Percentiles rank a stretch among this genome's conserved stretches.
Evolutionary conservation across 1,140 invertebrate species (phyloP).

Genomic region (Scaptodrosophila lebanonensis): DNA sequence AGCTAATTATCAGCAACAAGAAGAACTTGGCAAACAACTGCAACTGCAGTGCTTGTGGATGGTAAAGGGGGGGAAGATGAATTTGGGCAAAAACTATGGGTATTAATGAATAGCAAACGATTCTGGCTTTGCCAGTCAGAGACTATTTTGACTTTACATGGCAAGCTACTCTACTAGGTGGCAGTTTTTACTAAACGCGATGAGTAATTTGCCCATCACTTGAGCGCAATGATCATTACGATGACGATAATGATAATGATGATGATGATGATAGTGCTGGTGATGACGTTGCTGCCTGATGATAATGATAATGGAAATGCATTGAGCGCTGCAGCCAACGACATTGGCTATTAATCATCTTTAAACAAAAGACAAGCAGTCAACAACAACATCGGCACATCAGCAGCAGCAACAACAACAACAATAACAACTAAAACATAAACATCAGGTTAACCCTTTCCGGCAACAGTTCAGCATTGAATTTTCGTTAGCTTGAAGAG

Average conservation of each 20-base stretch:
- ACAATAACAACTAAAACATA: slow-evolving; percentile 63
- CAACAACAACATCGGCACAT: slow-evolving; percentile 30
- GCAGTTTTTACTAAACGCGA: slow-evolving; percentile 44
- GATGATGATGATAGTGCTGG: slow-evolving; percentile 16
- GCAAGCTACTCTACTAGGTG: slow-evolving; percentile 5
- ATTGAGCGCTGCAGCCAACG: slow-evolving; percentile 60
- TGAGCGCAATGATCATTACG: slow-evolving; percentile 22
- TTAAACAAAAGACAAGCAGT: slow-evolving; percentile 65
- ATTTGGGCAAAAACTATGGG: slow-evolving; percentile 51
- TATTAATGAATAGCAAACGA: slow-evolving; percentile 75
- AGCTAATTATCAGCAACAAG: slow-evolving; percentile 65
- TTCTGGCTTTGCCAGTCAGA: slow-evolving; percentile 50
- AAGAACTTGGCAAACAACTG: slow-evolving; percentile 51
- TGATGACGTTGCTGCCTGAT: slow-evolving; percentile 15
- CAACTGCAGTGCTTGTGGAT: slow-evolving; percentile 11
- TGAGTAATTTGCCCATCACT: slow-evolving; percentile 67
- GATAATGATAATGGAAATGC: slow-evolving; percentile 64
- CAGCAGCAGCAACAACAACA: slow-evolving; percentile 20
- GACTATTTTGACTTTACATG: slow-evolving; percentile 15
- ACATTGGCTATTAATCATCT: slow-evolving; percentile 75
- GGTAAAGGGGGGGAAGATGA: neutral
- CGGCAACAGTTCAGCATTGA: slow-evolving; percentile 30
- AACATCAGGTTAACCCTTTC: slow-evolving; percentile 72
- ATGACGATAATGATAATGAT: slow-evolving; percentile 7
- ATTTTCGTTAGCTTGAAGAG: slow-evolving; percentile 54